A percentile compares a stretch with the other conserved stretches of the same genome.
Conservation (phyloP, 1,140 invertebrate species). For the Eubasilissa regina region DNA sequence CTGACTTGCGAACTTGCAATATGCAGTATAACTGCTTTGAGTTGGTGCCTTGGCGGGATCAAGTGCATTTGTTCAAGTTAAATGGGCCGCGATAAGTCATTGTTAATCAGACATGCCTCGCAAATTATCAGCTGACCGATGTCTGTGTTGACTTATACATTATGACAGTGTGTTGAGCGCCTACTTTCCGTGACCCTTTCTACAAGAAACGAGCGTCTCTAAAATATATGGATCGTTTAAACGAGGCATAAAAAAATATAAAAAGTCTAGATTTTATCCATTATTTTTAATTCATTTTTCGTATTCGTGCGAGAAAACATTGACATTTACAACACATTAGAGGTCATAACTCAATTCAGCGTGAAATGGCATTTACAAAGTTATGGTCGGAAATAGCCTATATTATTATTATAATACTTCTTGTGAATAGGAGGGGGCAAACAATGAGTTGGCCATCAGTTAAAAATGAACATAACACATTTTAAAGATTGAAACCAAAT, state of each 20-base stretch:
- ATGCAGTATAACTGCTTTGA: neutral
- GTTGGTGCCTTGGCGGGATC: conserved; percentile 12
- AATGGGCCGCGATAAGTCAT: conserved; percentile 28
- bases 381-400: too few relatives aligned
- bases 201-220: neutral
- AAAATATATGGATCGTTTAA: too few relatives aligned
- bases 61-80: conserved; percentile 54
- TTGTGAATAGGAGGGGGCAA: too few relatives aligned
- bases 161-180: neutral
- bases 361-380: too few relatives aligned
- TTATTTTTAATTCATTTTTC: neutral
- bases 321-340: too few relatives aligned
- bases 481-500: too few relatives aligned
- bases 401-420: too few relatives aligned
- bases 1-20: neutral
- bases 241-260: neutral
- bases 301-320: neutral
- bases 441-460: too few relatives aligned
- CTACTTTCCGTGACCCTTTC: too few relatives aligned
- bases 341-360: too few relatives aligned
- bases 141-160: neutral
- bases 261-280: neutral
- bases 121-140: neutral
- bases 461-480: too few relatives aligned
- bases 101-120: conserved; percentile 3